These are phyloP conservation scores for Neofelis nebulosa DNA, from an alignment of 2,113 vertebrate species.

Conservation along the genomic window DNA sequence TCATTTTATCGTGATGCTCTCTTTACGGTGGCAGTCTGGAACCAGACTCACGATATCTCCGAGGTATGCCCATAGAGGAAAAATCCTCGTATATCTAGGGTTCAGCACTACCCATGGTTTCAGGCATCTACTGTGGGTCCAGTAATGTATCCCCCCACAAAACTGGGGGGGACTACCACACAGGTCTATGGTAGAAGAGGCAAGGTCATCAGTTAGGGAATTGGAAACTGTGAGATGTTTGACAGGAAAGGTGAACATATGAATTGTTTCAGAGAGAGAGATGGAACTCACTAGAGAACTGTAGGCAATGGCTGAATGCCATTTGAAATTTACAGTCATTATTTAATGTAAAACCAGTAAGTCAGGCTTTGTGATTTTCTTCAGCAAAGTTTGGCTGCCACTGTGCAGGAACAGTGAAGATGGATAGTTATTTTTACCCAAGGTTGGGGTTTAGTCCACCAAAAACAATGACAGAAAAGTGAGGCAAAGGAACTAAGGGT, in stretches of 20 bases:
- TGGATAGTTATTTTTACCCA: neutral
- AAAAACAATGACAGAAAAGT: neutral
- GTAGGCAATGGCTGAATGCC: neutral
- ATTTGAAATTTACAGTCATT: neutral
- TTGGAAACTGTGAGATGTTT: neutral
- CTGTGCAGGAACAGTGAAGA: neutral
- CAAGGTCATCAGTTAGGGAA: neutral
- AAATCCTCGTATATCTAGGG: neutral
- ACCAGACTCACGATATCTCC: neutral
- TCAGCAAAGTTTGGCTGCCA: neutral
- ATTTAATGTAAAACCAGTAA: slow-evolving; percentile 11
- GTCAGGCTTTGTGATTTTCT: neutral
- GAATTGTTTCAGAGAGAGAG: slow-evolving; percentile 20
- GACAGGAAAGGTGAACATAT: neutral
- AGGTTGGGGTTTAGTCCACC: neutral
- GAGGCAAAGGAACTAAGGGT: neutral
- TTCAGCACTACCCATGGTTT: neutral
- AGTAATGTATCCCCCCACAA: neutral
- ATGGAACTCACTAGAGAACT: neutral
- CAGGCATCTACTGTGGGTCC: neutral
- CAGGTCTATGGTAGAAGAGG: neutral
- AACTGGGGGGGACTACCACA: neutral
- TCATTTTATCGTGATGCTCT: neutral
- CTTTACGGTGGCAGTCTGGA: neutral
- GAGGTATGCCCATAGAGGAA: neutral